Evolutionary conservation across 1,140 invertebrate species (phyloP).

Genomic region (Chlorops oryzae): DNA sequence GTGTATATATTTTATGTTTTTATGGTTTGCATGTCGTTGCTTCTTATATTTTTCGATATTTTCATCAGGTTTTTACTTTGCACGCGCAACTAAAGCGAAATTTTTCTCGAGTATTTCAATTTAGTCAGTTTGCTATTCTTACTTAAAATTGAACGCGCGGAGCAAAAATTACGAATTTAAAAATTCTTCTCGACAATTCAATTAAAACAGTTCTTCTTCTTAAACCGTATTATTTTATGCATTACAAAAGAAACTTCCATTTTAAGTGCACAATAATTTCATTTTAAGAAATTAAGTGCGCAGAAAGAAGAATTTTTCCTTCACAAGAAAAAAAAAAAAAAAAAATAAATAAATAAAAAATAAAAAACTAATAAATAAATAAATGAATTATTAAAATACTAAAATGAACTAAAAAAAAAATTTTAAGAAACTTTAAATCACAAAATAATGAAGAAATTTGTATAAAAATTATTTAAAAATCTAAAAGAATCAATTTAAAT

Average conservation of each 20-base stretch:
- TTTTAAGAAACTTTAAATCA: neutral
- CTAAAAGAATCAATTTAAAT: neutral
- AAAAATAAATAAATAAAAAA: neutral
- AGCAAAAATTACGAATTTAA: conserved; percentile 9
- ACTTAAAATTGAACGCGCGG: conserved; percentile 37
- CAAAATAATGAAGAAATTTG: neutral
- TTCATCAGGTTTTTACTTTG: no score
- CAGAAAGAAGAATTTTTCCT: no score
- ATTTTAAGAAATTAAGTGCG: no score
- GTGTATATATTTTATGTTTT: no score
- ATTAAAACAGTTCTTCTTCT: no score
- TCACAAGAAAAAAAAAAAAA: neutral
- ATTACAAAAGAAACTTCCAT: no score
- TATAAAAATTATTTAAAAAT: neutral
- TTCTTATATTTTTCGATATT: no score
- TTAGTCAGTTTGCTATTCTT: conserved; percentile 45
- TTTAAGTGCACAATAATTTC: no score
- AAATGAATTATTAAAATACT: neutral
- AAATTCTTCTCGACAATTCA: neutral
- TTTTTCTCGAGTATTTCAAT: no score
- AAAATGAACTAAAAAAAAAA: neutral
- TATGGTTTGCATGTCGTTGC: no score
- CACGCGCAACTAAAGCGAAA: no score
- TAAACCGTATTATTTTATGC: neutral
- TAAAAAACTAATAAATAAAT: neutral